Percentiles rank a stretch among this genome's conserved stretches.
Evolutionary conservation across 2,797 vertebrate species (phyloP).

Genomic region (Etheostoma perlongum): DNA sequence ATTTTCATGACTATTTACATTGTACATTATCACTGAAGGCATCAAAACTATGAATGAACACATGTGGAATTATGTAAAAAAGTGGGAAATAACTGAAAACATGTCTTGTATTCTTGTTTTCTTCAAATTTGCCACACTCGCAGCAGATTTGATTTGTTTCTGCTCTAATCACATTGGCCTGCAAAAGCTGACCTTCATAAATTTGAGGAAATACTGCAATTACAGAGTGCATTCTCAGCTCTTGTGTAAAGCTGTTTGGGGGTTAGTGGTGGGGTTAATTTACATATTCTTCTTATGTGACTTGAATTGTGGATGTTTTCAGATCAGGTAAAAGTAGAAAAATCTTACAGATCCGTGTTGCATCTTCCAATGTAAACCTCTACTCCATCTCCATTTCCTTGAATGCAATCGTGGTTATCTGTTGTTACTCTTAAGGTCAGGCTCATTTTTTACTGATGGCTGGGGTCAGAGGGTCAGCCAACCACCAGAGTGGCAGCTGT

Average conservation of each 20-base stretch:
- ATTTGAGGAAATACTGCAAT: slow-evolving; percentile 20
- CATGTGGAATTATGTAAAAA: no score
- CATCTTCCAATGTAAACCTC: neutral
- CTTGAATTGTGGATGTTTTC: neutral
- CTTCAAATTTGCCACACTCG: neutral
- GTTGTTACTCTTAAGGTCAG: slow-evolving; percentile 50
- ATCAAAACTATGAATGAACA: no score
- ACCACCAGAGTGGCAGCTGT: slow-evolving; percentile 71
- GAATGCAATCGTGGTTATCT: slow-evolving; percentile 36
- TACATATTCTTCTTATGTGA: slow-evolving; percentile 11
- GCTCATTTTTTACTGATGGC: slow-evolving; percentile 45
- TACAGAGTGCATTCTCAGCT: neutral
- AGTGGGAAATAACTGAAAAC: no score
- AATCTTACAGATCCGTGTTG: neutral
- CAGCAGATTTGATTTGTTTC: slow-evolving; percentile 45
- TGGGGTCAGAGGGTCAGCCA: slow-evolving; percentile 64
- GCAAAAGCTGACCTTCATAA: slow-evolving; percentile 22
- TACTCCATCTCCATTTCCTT: slow-evolving; percentile 26
- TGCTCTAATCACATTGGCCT: slow-evolving; percentile 8
- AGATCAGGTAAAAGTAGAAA: slow-evolving; percentile 4
- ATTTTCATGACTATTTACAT: no score
- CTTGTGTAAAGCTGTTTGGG: neutral
- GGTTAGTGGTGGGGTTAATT: neutral
- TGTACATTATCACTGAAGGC: no score
- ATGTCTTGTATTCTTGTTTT: no score